A percentile compares a stretch with the other conserved stretches of the same genome.
Evolutionary conservation across 2,797 vertebrate species (phyloP).

Genomic region (Hippopotamyrus pictus): DNA sequence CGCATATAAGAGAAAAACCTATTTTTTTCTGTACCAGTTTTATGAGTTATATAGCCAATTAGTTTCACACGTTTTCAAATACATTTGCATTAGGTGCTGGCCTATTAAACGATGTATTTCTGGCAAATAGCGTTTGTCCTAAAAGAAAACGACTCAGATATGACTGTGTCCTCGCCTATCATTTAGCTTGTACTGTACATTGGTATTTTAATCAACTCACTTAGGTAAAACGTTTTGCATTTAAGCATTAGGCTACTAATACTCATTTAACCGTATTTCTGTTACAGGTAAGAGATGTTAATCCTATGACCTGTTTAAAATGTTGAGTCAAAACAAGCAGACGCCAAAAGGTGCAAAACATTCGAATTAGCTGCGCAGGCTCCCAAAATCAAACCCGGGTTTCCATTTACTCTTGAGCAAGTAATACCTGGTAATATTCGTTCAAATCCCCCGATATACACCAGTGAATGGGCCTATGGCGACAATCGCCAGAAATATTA

Average conservation of each 20-base stretch:
- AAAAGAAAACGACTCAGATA: neutral
- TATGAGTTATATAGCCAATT: neutral
- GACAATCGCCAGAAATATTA: conserved; percentile 45
- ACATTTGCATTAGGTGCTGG: neutral
- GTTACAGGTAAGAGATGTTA: neutral
- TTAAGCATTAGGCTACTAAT: neutral
- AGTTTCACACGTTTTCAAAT: neutral
- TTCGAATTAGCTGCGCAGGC: neutral
- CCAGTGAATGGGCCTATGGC: neutral
- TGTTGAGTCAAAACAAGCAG: neutral
- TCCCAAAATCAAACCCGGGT: neutral
- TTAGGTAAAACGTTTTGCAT: neutral
- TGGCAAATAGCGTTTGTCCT: neutral
- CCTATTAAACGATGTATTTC: neutral
- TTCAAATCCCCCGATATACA: neutral
- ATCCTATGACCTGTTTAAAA: neutral
- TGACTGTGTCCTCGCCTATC: neutral
- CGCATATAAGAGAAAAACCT: neutral
- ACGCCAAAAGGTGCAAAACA: neutral
- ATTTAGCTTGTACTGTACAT: neutral
- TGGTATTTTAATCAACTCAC: neutral
- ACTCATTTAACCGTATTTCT: neutral
- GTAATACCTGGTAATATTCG: neutral
- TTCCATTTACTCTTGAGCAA: neutral
- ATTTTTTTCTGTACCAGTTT: neutral